Percentiles rank a stretch among this genome's conserved stretches.
phyloP scores from a whole-genome alignment of 1,140 invertebrate species.

The Drosophila tristis region DNA sequence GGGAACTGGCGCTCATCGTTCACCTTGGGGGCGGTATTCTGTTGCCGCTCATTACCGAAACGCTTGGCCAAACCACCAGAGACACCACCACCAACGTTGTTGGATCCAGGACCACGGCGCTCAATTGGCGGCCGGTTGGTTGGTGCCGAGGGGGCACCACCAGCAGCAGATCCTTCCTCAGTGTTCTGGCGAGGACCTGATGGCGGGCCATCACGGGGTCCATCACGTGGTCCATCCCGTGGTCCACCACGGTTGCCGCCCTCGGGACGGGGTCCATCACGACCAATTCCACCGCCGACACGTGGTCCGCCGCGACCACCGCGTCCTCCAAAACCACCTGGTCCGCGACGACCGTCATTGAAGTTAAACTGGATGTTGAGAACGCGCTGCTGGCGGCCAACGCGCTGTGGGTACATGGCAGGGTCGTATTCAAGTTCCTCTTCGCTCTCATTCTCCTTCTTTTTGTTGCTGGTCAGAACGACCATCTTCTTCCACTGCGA shows the following conservation, averaged over 20 bases:
- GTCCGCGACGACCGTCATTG: conserved; percentile 90
- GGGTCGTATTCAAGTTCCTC: conserved; percentile 90
- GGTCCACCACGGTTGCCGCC: conserved; percentile 69
- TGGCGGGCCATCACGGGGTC: conserved; percentile 75
- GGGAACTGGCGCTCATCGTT: conserved; percentile 98
- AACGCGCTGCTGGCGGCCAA: conserved; percentile 93
- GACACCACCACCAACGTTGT: conserved; percentile 65
- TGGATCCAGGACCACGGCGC: conserved; percentile 73
- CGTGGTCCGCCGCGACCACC: conserved; percentile 87
- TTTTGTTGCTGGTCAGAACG: conserved; percentile 79
- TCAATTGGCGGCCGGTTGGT: conserved; percentile 67
- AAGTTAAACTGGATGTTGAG: conserved; percentile 96
- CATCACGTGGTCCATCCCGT: conserved; percentile 72
- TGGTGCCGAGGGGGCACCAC: conserved; percentile 74
- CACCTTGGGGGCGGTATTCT: conserved; percentile 92
- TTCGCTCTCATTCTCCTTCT: conserved; percentile 86
- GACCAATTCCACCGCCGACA: conserved; percentile 86
- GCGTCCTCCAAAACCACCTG: conserved; percentile 87
- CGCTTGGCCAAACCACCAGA: conserved; percentile 46
- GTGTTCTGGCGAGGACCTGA: conserved; percentile 33
- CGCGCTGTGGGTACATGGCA: conserved; percentile 93
- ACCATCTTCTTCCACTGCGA: conserved; percentile 97
- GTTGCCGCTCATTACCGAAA: conserved; percentile 70
- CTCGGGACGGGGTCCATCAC: conserved; percentile 84
- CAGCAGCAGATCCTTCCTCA: conserved; percentile 33